A percentile compares a stretch with the other conserved stretches of the same genome.
These are phyloP conservation scores for Euphydryas editha DNA, from an alignment of 2,888 invertebrate species.

Conservation along the genomic window DNA sequence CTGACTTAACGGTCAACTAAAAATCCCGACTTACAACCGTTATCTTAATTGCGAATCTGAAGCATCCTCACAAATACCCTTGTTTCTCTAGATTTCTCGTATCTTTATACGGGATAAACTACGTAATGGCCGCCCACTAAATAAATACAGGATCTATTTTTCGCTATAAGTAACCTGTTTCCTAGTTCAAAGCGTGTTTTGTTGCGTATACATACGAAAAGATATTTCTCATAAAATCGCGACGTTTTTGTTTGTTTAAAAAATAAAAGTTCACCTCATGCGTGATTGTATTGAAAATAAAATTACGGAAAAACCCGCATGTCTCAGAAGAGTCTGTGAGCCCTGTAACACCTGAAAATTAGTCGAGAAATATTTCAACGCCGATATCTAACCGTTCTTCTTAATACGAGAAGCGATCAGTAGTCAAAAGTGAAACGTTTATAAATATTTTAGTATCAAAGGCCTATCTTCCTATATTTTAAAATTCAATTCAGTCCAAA, in stretches of 20 bases:
- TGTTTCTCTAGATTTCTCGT: slow-evolving; percentile 28
- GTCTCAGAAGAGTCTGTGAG: no score
- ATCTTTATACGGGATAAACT: slow-evolving; percentile 32
- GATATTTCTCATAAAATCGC: background rate
- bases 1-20: slow-evolving; percentile 23
- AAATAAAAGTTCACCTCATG: background rate
- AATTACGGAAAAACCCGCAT: no score
- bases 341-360: no score
- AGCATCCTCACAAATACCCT: slow-evolving; percentile 33
- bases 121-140: slow-evolving; percentile 36
- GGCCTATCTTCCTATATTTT: no score
- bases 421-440: no score
- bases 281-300: no score
- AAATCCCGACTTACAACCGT: slow-evolving; percentile 21
- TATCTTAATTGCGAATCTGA: slow-evolving; percentile 37
- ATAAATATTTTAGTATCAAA: no score
- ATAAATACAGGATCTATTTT: slow-evolving; percentile 36
- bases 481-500: no score
- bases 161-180: slow-evolving; percentile 34
- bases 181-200: slow-evolving; percentile 30
- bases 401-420: no score
- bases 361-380: no score
- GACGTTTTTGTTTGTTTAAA: background rate
- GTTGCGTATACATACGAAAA: slow-evolving; percentile 17
- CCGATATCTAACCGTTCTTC: no score